phyloP scores from a whole-genome alignment of 2,797 vertebrate genomes.

The Linurgus olivaceus region DNA sequence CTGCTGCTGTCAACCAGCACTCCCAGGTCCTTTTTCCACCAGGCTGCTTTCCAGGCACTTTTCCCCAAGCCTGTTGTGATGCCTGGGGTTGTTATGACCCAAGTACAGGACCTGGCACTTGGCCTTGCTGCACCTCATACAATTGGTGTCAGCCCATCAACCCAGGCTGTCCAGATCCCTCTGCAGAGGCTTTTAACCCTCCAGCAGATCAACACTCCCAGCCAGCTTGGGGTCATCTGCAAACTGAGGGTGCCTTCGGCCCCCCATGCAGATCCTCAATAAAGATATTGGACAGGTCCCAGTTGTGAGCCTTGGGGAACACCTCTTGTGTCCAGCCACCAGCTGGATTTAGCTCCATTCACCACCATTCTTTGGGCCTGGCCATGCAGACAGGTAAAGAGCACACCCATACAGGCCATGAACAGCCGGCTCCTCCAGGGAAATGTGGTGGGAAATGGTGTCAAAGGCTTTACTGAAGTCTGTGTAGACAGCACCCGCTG shows the following conservation, averaged over 20 bases:
- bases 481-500: rapidly evolving
- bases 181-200: neutral
- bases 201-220: neutral
- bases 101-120: neutral
- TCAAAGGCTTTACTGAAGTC: neutral
- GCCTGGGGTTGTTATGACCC: neutral
- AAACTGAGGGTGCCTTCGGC: neutral
- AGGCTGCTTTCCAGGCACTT: neutral
- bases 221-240: neutral
- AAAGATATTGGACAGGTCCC: neutral
- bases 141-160: neutral
- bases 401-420: neutral
- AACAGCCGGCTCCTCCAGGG: neutral
- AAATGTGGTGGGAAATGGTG: neutral
- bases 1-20: neutral
- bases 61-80: neutral
- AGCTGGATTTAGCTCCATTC: neutral
- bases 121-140: neutral
- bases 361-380: neutral
- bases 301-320: neutral
- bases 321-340: rapidly evolving
- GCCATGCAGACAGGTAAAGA: neutral
- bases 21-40: neutral
- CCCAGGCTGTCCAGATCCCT: neutral
- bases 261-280: neutral